These are phyloP conservation scores for Delichon dasypus DNA, from an alignment of 2,797 vertebrate genomes.

Conservation along the genomic window DNA sequence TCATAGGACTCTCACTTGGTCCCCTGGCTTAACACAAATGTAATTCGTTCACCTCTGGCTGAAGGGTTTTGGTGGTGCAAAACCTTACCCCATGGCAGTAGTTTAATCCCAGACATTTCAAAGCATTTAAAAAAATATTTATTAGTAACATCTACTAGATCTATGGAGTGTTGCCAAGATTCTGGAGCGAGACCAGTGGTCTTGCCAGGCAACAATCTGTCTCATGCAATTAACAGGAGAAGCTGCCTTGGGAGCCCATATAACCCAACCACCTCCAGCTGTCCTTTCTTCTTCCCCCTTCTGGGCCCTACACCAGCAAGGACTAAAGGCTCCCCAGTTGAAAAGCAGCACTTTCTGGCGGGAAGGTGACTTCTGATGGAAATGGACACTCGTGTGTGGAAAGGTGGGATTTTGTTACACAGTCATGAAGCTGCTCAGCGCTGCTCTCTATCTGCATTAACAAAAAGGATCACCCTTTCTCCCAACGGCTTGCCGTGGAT, in stretches of 20 bases:
- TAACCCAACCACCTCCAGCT: background rate
- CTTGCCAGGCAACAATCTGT: background rate
- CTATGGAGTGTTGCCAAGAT: background rate
- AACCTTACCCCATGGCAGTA: background rate
- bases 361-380: background rate
- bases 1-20: background rate
- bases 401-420: background rate
- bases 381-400: rapidly evolving
- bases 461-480: background rate
- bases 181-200: background rate
- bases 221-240: background rate
- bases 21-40: background rate
- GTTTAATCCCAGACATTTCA: background rate
- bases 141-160: background rate
- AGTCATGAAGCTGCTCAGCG: rapidly evolving
- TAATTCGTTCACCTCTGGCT: background rate
- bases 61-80: background rate
- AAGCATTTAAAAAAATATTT: background rate
- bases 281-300: background rate
- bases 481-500: rapidly evolving
- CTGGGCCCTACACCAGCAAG: background rate
- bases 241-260: background rate
- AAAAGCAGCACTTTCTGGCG: background rate
- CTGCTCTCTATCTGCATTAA: background rate
- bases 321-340: background rate